Conservation (phyloP, 1,140 invertebrate genomes). For the Aphelinus atriplicis region DNA sequence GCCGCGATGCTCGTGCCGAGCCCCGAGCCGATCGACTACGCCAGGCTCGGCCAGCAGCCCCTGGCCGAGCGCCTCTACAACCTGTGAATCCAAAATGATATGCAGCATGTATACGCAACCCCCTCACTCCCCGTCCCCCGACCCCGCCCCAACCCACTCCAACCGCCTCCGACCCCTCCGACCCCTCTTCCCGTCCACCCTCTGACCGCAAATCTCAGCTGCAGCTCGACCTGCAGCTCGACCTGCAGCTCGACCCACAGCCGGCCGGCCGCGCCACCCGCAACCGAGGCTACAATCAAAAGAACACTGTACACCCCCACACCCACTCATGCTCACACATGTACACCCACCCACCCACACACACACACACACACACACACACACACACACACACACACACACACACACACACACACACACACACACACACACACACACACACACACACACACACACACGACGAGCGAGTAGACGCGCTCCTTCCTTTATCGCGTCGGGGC, state of each 20-base stretch:
- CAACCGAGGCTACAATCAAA: neutral
- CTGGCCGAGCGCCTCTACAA: slow-evolving; percentile 40
- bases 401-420: slow-evolving; percentile 1
- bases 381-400: slow-evolving; percentile 33
- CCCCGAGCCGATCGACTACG: slow-evolving; percentile 29
- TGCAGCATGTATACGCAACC: neutral
- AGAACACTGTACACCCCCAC: neutral
- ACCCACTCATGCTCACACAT: neutral
- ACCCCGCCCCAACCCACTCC: no score
- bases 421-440: slow-evolving; percentile 18
- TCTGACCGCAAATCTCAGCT: no score
- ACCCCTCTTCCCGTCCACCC: no score
- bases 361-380: slow-evolving; percentile 4
- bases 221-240: slow-evolving; percentile 14
- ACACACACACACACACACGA: slow-evolving; percentile 30
- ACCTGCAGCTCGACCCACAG: neutral
- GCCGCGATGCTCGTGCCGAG: slow-evolving; percentile 10
- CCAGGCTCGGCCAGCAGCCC: slow-evolving; percentile 25
- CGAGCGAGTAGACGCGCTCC: slow-evolving; percentile 18
- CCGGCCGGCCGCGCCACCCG: neutral
- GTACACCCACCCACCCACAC: no score
- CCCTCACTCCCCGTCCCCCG: no score
- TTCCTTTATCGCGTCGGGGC: slow-evolving; percentile 13
- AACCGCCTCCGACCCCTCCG: no score
- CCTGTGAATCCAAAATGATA: neutral